Conservation (phyloP, 2,797 vertebrate species). For the Microctenopoma steveboyesi region DNA sequence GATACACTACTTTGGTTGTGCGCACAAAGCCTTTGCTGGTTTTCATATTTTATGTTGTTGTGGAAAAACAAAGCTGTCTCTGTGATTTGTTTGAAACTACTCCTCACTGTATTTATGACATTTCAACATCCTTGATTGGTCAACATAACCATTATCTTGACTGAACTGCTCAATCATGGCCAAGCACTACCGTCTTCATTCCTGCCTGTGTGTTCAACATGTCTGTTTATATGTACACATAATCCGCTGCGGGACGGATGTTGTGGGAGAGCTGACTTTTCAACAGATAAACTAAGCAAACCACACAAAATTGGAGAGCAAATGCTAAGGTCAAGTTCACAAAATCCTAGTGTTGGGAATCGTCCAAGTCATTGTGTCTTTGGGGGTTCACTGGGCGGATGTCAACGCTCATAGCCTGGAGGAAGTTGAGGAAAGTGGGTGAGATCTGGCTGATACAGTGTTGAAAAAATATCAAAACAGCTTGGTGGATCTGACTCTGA, state of each 20-base stretch:
- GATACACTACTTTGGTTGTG: conserved; percentile 7
- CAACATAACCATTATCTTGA: conserved; percentile 46
- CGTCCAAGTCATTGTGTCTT: conserved; percentile 41
- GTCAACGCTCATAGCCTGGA: conserved; percentile 21
- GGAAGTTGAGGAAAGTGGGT: conserved; percentile 18
- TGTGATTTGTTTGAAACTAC: conserved; percentile 56
- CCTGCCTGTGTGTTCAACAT: conserved; percentile 35
- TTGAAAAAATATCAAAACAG: conserved; percentile 26
- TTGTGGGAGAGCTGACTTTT: conserved; percentile 53
- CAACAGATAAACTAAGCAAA: conserved; percentile 59
- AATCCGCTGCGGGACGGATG: conserved; percentile 48
- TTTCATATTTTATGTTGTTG: conserved; percentile 53
- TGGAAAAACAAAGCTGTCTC: conserved; percentile 49
- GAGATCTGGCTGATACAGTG: conserved; percentile 46
- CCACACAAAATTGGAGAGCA: conserved; percentile 47
- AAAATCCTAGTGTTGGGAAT: conserved; percentile 25
- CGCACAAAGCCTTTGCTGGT: neutral
- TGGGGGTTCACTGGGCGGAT: conserved; percentile 43
- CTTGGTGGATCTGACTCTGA: conserved; percentile 22
- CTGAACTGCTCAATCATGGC: conserved; percentile 46
- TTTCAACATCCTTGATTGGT: conserved; percentile 65
- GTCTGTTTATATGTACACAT: conserved; percentile 48
- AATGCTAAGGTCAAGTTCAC: conserved; percentile 50
- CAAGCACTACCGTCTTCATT: conserved; percentile 54
- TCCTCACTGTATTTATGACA: conserved; percentile 46